Conservation (phyloP, 2,113 vertebrate species). For the Varanus komodoensis region DNA sequence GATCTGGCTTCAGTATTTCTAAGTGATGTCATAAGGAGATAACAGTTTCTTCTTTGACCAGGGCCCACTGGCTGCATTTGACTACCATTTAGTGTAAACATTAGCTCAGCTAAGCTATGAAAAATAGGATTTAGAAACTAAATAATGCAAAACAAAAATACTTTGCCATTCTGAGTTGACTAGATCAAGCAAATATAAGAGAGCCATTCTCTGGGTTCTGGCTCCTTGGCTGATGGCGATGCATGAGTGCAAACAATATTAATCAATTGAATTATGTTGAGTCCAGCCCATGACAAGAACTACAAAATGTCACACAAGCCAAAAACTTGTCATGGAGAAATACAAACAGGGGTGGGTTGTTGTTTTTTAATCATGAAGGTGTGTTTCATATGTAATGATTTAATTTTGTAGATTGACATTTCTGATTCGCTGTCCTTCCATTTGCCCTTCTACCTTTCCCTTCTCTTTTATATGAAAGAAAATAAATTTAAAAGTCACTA, state of each 20-base stretch:
- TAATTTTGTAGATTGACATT: constrained; percentile 78
- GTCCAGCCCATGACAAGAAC: constrained; percentile 70
- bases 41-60: constrained; percentile 64
- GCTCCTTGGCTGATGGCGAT: constrained; percentile 71
- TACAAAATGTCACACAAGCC: constrained; percentile 73
- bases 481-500: constrained; percentile 79
- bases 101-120: constrained; percentile 65
- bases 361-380: constrained; percentile 59
- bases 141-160: constrained; percentile 47
- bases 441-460: constrained; percentile 73
- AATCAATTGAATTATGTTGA: constrained; percentile 59
- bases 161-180: constrained; percentile 46
- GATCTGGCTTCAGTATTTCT: constrained; percentile 69
- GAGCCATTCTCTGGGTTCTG: constrained; percentile 71
- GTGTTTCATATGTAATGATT: constrained; percentile 74
- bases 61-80: constrained; percentile 61
- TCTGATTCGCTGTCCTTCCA: constrained; percentile 73
- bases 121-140: constrained; percentile 46
- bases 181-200: constrained; percentile 65
- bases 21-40: constrained; percentile 56
- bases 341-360: constrained; percentile 40
- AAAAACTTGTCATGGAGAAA: constrained; percentile 64
- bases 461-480: constrained; percentile 80
- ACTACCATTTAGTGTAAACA: constrained; percentile 53
- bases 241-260: constrained; percentile 70